Conservation (phyloP, 2,113 vertebrate genomes). For the Puffinus mauretanicus region DNA sequence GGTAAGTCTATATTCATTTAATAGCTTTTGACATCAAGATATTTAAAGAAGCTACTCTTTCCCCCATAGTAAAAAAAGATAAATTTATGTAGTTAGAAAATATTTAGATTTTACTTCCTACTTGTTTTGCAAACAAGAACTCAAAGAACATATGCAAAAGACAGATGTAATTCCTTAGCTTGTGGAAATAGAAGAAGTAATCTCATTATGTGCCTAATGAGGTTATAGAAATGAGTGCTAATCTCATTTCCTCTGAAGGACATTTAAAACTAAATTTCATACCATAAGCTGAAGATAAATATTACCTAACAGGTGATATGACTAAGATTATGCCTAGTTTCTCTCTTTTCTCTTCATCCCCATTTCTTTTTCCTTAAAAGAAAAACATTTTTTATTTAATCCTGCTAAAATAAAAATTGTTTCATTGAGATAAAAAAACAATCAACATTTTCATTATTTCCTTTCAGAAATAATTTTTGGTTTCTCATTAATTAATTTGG, state of each 20-base stretch:
- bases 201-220: conserved; percentile 11
- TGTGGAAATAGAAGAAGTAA: not conserved
- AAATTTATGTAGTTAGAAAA: not conserved
- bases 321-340: not conserved
- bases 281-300: not conserved
- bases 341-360: not conserved
- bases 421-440: not conserved
- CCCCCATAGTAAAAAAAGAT: not conserved
- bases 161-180: not conserved
- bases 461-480: not conserved
- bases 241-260: conserved; percentile 23
- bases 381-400: not conserved
- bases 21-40: not conserved
- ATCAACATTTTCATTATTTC: not conserved
- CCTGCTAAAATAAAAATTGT: not conserved
- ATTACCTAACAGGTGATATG: not conserved
- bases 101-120: not conserved
- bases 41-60: not conserved
- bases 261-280: not conserved
- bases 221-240: not conserved
- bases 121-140: not conserved
- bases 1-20: not conserved
- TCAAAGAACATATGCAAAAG: not conserved
- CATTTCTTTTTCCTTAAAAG: not conserved
- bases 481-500: not conserved